Evolutionary conservation across 2,888 invertebrate species (phyloP).

Genomic region (Fragum whitleyi): DNA sequence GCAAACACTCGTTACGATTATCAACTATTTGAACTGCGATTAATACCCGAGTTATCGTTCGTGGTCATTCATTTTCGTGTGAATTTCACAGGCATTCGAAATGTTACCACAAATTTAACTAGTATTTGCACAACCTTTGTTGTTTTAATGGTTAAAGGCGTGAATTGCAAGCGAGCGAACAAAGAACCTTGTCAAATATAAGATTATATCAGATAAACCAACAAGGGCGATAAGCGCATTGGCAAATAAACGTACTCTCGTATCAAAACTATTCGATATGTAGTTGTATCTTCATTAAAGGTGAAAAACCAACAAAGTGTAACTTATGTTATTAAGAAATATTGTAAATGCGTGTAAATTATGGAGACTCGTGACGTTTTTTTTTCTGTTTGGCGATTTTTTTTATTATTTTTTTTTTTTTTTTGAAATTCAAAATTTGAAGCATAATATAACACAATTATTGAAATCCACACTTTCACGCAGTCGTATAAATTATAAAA

Average conservation of each 20-base stretch:
- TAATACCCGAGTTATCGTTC: slow-evolving; percentile 1
- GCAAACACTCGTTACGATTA: slow-evolving; percentile 20
- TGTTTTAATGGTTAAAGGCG: slow-evolving; percentile 25
- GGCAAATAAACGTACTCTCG: slow-evolving; percentile 10
- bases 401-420: too few species aligned
- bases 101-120: slow-evolving; percentile 20
- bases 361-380: too few species aligned
- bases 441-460: too few species aligned
- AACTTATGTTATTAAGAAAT: too few species aligned
- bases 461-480: too few species aligned
- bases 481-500: too few species aligned
- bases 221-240: slow-evolving; percentile 6
- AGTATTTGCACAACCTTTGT: slow-evolving; percentile 24
- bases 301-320: too few species aligned
- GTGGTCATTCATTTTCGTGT: slow-evolving; percentile 8
- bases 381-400: too few species aligned
- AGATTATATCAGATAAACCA: slow-evolving; percentile 23
- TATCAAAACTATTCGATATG: background rate
- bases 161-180: slow-evolving; percentile 12
- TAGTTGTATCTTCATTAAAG: too few species aligned
- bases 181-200: slow-evolving; percentile 18
- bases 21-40: background rate
- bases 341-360: too few species aligned
- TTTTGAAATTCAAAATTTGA: too few species aligned
- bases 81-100: slow-evolving; percentile 20